These are phyloP conservation scores for Hoplostethus atlanticus DNA, from an alignment of 2,797 vertebrate genomes.

Conservation along the genomic window DNA sequence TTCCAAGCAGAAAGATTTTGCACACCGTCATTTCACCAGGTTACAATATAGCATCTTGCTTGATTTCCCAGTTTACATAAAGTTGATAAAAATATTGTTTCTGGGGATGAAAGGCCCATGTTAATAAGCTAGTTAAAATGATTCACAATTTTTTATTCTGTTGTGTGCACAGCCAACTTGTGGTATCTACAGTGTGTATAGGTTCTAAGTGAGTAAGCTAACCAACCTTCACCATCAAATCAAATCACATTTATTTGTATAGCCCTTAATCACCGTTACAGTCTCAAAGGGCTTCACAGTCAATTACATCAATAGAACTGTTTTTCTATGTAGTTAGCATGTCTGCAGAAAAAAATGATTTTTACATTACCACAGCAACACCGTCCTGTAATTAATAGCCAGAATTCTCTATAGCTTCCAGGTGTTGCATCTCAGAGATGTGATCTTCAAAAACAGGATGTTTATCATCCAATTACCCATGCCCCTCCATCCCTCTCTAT, in stretches of 20 bases:
- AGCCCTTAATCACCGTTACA: background rate
- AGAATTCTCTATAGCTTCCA: background rate
- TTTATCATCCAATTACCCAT: background rate
- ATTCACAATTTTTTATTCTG: background rate
- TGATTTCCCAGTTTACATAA: background rate
- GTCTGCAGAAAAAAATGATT: too few relatives aligned
- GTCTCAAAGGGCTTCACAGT: too few relatives aligned
- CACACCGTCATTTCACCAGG: background rate
- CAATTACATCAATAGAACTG: background rate
- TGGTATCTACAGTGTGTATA: too few relatives aligned
- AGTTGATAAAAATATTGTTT: background rate
- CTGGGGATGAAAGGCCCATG: background rate
- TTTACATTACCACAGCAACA: too few relatives aligned
- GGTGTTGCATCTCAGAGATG: conserved; percentile 5
- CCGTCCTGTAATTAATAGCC: background rate
- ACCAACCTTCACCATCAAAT: too few relatives aligned
- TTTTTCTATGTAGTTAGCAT: too few relatives aligned
- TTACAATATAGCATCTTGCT: background rate
- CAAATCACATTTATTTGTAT: too few relatives aligned
- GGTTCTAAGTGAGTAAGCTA: too few relatives aligned
- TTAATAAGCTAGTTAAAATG: background rate
- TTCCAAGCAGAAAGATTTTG: conserved; percentile 3
- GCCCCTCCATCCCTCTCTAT: background rate
- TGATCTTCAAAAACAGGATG: background rate
- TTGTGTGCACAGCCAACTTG: background rate